Evolutionary conservation across 2,888 invertebrate genomes (phyloP), one percentile per base, ranked within the genome.

Genomic region (Crossocerus cetratus): DNA sequence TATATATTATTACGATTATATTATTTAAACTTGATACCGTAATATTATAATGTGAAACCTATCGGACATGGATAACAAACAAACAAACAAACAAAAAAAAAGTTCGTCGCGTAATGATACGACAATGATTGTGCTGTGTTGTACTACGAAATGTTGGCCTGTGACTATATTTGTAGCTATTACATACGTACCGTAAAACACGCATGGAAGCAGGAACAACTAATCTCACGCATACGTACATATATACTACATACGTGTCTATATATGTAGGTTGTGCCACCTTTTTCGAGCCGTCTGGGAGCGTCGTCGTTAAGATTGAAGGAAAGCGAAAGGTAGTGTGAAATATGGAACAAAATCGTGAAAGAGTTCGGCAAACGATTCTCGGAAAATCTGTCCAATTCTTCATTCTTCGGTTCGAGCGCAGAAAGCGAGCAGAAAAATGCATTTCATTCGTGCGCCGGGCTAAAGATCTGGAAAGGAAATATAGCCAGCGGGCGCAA

Each of bases 71-170:
- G 76, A 80, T 64, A 73, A 82, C 66, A 76, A 77, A 78, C 82
- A 82, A 79, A 83, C 32, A 32, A 32, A 32, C 32, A 32, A 32
- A 32, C 5, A 32, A 32, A 32, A 32, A 32, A 32, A 32, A 32
- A 32, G 32, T 32, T 32, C 32, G 32, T 32, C 32, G 32, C 32
- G 82, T 87, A 88, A 87, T 85, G 83, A 89, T 88, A 87, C 86
- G 88, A 90, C 87, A 90, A 89, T 90, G 88, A 90, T 90, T 90
- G 89, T 89, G 89, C 89, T 90, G 89, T 89, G 89, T 89, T 90
- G 88, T 89, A 89, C 86, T 87, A 89, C 88, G 88, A 90, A 89
- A 89, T 89, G 88, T 90, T 90, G 89, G 90, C 90, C 90, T 89
- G 90, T 90, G 88, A 89, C 89, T 90, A 87, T 88, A 88, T 87